Evolutionary conservation across 2,113 vertebrate genomes (phyloP), one percentile per base, ranked within the genome.

Genomic region (Tetraodon nigroviridis): DNA sequence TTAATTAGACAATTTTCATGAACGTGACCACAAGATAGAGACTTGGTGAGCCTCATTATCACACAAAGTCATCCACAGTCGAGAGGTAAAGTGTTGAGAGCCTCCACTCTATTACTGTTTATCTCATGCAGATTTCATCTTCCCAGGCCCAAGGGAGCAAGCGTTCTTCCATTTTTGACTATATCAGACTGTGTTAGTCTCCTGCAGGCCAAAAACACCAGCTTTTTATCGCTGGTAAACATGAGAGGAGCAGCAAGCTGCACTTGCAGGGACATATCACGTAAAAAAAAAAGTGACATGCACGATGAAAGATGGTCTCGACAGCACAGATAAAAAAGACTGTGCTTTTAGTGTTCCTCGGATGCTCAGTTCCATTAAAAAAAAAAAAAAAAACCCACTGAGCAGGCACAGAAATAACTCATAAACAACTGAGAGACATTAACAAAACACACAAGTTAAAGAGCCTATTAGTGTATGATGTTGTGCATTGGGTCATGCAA

Each of bases 341-440:
- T n/a, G 18, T 0, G 20, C 5, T 16, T 13, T 12, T 55, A 67
- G 64, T 73, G 58, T 58, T 27, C 40, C 49, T 16, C 12, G 2
- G 19, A 52, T 44, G 51, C 37, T 56, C 51, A 17, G 22, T 14
- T 64, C 8, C 51, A 76, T 61, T 68, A 55, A 61, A 32, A 29
- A 54, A 61, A 73, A 32, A 32, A 42, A 46, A 69, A 69, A 72
- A 44, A 52, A 44, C 29, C 52, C 37, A 63, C 29, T 6, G 29
- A 24, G 41, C 2, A 4, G 18, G 19, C 20, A 37, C 3, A 12
- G 11, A 48, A 16, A 29, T 32, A 42, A 17, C 48, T 16, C 16
- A 27, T 19, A 7, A 51, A 58, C 20, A 55, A 55, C 51, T 41
- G 16, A 47, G 51, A 47, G 64, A 29, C 55, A 44, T 27, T 15